phyloP scores from a whole-genome alignment of 2,888 invertebrate species.

The Mayetiola destructor region DNA sequence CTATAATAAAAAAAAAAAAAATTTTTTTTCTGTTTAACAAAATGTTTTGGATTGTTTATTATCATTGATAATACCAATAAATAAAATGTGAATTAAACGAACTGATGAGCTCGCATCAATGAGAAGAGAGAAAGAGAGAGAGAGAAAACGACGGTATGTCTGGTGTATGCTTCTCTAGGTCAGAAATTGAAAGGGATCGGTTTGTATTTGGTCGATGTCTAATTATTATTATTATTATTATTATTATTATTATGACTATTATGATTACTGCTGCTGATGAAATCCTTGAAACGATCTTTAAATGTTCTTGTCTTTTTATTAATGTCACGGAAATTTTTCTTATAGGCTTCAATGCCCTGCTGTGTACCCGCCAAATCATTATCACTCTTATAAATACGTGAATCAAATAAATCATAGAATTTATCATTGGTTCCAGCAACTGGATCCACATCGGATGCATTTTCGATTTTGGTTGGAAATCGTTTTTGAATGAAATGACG shows the following conservation, averaged over 20 bases:
- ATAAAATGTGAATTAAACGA: too few relatives aligned
- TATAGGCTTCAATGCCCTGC: constrained; percentile 22
- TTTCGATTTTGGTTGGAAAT: background rate
- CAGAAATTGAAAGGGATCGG: too few relatives aligned
- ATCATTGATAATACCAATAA: too few relatives aligned
- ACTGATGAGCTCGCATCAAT: too few relatives aligned
- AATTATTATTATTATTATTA: background rate
- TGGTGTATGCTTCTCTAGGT: too few relatives aligned
- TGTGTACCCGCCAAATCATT: constrained; percentile 20
- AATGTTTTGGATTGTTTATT: too few relatives aligned
- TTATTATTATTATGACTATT: background rate
- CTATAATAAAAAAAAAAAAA: too few relatives aligned
- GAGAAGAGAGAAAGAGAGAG: too few relatives aligned
- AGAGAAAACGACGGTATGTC: too few relatives aligned
- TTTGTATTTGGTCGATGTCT: too few relatives aligned
- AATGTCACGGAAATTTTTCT: constrained; percentile 23
- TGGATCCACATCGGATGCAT: background rate
- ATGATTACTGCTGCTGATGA: constrained; percentile 15
- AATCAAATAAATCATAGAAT: constrained; percentile 23
- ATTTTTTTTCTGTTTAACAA: too few relatives aligned
- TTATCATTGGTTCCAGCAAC: constrained; percentile 14
- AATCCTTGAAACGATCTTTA: constrained; percentile 23
- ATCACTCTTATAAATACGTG: constrained; percentile 23
- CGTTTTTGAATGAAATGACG: constrained; percentile 40
- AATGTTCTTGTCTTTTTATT: constrained; percentile 24